Evolutionary conservation across 2,888 invertebrate species (phyloP).

Genomic region (Pseudanteris insignis): DNA sequence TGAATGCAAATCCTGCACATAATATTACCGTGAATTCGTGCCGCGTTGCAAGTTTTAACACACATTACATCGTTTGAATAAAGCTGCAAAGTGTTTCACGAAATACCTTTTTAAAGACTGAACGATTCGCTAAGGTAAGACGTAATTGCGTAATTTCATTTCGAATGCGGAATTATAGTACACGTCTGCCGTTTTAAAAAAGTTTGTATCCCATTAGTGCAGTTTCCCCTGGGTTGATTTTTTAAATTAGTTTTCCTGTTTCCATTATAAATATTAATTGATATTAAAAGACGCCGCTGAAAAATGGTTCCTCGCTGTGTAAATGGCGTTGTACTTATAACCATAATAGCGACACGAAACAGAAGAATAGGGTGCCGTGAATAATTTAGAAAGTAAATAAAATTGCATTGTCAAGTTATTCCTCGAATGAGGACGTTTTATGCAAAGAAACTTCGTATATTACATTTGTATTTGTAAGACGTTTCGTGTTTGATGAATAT

Average conservation of each 20-base stretch:
- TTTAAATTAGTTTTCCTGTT: slow-evolving; percentile 24
- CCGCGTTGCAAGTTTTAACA: slow-evolving; percentile 23
- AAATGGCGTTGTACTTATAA: no score
- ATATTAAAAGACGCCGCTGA: neutral
- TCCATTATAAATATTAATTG: slow-evolving; percentile 10
- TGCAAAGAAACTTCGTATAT: no score
- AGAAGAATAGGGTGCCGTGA: no score
- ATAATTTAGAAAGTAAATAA: no score
- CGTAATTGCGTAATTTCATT: slow-evolving; percentile 31
- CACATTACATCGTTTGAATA: slow-evolving; percentile 26
- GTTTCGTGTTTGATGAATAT: no score
- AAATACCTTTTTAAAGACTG: slow-evolving; percentile 28
- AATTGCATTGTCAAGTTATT: no score
- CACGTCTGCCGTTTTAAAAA: slow-evolving; percentile 16
- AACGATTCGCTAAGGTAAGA: slow-evolving; percentile 22
- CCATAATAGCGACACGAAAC: no score
- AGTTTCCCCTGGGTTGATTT: slow-evolving; percentile 20
- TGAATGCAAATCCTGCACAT: slow-evolving; percentile 17
- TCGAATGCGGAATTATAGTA: slow-evolving; percentile 29
- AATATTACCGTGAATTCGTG: slow-evolving; percentile 15
- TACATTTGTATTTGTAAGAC: no score
- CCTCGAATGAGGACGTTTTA: no score
- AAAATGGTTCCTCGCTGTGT: no score
- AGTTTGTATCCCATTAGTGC: slow-evolving; percentile 30
- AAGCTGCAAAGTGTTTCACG: slow-evolving; percentile 32